These are phyloP conservation scores for Cossypha caffra DNA, from an alignment of 2,797 vertebrate genomes.

Conservation along the genomic window DNA sequence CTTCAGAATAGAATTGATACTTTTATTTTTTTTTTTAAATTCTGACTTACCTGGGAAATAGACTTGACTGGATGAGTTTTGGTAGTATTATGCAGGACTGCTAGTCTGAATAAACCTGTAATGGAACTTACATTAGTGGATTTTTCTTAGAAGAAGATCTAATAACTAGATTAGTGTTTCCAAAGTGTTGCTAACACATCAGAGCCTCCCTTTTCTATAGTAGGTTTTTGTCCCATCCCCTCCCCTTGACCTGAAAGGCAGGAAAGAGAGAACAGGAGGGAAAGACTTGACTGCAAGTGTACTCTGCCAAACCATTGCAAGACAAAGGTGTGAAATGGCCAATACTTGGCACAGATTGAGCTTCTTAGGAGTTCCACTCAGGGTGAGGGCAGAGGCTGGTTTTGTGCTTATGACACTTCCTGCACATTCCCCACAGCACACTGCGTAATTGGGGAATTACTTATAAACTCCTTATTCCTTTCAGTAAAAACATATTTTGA, in stretches of 20 bases:
- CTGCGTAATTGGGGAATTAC: not conserved
- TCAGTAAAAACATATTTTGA: not conserved
- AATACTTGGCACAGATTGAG: not conserved
- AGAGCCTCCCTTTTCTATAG: not conserved
- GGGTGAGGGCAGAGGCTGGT: not conserved
- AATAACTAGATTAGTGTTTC: not conserved
- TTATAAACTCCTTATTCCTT: not conserved
- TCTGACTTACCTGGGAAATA: not conserved
- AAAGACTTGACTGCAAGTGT: not conserved
- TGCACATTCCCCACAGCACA: not conserved
- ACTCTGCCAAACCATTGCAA: not conserved
- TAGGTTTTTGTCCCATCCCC: not conserved
- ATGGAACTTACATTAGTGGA: not conserved
- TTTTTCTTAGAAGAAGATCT: not conserved
- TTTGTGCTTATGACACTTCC: not conserved
- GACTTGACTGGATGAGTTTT: not conserved
- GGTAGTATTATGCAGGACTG: not conserved
- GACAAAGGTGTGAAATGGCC: not conserved
- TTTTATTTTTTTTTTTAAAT: not conserved
- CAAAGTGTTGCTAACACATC: not conserved
- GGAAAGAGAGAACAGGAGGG: not conserved
- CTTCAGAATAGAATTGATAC: not conserved
- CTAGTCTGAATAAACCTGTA: not conserved
- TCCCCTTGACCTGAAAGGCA: accelerated
- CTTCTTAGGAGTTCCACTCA: not conserved